Percentiles rank a stretch among this genome's conserved stretches.
Conservation (phyloP, 2,797 vertebrate species). For the Eupleurogrammus muticus region DNA sequence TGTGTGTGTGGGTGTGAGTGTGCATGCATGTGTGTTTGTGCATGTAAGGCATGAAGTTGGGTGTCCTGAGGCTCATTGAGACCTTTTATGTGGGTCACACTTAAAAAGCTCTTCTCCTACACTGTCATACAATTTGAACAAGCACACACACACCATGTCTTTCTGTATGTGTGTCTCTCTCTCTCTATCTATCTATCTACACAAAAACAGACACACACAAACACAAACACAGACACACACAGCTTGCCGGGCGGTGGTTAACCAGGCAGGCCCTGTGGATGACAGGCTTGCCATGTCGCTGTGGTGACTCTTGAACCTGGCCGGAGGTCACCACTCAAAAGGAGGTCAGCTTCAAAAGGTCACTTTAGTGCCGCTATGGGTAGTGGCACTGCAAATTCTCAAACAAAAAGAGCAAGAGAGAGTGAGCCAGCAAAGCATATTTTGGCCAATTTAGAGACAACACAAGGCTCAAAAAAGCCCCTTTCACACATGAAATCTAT, state of each 20-base stretch:
- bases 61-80: slow-evolving; percentile 62
- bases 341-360: slow-evolving; percentile 64
- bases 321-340: slow-evolving; percentile 59
- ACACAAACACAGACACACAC: slow-evolving; percentile 37
- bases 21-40: neutral
- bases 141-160: slow-evolving; percentile 4
- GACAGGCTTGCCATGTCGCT: slow-evolving; percentile 49
- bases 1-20: slow-evolving; percentile 13
- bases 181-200: neutral
- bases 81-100: slow-evolving; percentile 72
- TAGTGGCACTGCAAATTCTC: slow-evolving; percentile 1
- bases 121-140: slow-evolving; percentile 26
- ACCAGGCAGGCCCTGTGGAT: slow-evolving; percentile 56
- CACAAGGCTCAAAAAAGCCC: neutral
- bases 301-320: slow-evolving; percentile 66
- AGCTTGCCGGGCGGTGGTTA: slow-evolving; percentile 60
- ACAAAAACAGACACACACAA: slow-evolving; percentile 17
- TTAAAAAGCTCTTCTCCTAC: slow-evolving; percentile 47
- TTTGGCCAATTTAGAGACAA: slow-evolving; percentile 13
- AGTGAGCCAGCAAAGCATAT: slow-evolving; percentile 7
- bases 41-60: slow-evolving; percentile 29
- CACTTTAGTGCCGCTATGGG: slow-evolving; percentile 19
- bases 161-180: neutral
- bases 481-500: slow-evolving; percentile 15
- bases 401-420: slow-evolving; percentile 22